Conservation (phyloP, 2,113 vertebrate species). For the Zosterops japonicus region DNA sequence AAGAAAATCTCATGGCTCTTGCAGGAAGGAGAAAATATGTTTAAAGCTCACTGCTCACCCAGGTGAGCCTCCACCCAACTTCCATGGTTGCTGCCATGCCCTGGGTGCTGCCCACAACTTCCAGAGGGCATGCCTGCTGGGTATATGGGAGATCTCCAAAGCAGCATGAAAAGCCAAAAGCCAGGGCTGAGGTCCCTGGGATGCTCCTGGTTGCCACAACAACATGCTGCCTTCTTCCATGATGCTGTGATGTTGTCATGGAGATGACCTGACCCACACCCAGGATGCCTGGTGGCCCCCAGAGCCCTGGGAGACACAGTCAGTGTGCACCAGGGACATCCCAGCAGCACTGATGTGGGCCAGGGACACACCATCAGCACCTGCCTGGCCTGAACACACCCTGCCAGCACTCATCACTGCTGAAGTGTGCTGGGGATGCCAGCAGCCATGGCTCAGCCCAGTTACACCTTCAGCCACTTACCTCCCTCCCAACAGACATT, state of each 20-base stretch:
- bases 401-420: background rate
- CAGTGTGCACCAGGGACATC: background rate
- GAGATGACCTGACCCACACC: background rate
- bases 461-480: background rate
- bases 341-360: background rate
- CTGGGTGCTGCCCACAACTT: background rate
- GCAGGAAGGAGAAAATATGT: background rate
- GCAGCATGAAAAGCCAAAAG: background rate
- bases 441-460: background rate
- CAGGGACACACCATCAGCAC: background rate
- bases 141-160: background rate
- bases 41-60: accelerated
- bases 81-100: accelerated
- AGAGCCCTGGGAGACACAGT: too few species aligned
- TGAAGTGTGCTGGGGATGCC: accelerated
- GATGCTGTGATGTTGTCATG: background rate
- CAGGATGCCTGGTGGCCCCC: background rate
- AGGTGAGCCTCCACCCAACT: background rate
- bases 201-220: background rate
- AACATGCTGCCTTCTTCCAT: background rate
- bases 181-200: background rate
- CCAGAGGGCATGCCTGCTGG: background rate
- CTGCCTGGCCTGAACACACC: background rate
- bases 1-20: background rate
- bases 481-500: accelerated